A percentile compares a stretch with the other conserved stretches of the same genome.
Evolutionary conservation across 2,113 vertebrate species (phyloP).

Genomic region (Callopanchax toddi): DNA sequence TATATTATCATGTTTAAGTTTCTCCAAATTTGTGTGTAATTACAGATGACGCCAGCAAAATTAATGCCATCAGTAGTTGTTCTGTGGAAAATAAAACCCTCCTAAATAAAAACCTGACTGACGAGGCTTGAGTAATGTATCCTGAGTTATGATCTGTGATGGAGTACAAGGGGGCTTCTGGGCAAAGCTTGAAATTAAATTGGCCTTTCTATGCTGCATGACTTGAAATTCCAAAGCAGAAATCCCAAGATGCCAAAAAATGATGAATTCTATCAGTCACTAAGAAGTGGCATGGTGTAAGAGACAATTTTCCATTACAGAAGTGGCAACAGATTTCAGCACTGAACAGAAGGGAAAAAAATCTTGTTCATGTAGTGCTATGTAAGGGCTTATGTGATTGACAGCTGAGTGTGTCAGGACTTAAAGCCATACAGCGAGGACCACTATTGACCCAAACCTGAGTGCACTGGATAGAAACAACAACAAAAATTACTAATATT

Average conservation of each 20-base stretch:
- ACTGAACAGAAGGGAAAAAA: conserved; percentile 50
- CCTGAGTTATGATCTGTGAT: conserved; percentile 56
- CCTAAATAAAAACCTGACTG: conserved; percentile 28
- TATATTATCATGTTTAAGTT: conserved; percentile 12
- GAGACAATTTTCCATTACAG: conserved; percentile 78
- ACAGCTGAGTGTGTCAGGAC: conserved; percentile 68
- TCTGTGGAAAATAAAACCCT: conserved; percentile 45
- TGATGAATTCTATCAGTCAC: conserved; percentile 76
- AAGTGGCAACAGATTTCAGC: conserved; percentile 71
- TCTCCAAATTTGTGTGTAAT: not conserved
- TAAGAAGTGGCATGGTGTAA: conserved; percentile 63
- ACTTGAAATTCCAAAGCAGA: conserved; percentile 58
- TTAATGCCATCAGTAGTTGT: conserved; percentile 9
- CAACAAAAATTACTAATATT: not conserved
- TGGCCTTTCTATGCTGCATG: conserved; percentile 51
- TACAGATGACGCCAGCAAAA: not conserved
- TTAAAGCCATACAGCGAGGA: conserved; percentile 53
- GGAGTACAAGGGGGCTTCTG: conserved; percentile 42
- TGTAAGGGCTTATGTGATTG: conserved; percentile 72
- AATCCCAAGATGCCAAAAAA: conserved; percentile 67
- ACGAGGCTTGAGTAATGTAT: conserved; percentile 31
- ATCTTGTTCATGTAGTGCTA: conserved; percentile 54
- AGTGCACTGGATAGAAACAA: conserved; percentile 2
- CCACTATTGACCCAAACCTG: conserved; percentile 29
- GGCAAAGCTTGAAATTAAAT: conserved; percentile 63